These are phyloP conservation scores for Omphaloscelis lunosa DNA, from an alignment of 2,888 invertebrate genomes.

Conservation along the genomic window DNA sequence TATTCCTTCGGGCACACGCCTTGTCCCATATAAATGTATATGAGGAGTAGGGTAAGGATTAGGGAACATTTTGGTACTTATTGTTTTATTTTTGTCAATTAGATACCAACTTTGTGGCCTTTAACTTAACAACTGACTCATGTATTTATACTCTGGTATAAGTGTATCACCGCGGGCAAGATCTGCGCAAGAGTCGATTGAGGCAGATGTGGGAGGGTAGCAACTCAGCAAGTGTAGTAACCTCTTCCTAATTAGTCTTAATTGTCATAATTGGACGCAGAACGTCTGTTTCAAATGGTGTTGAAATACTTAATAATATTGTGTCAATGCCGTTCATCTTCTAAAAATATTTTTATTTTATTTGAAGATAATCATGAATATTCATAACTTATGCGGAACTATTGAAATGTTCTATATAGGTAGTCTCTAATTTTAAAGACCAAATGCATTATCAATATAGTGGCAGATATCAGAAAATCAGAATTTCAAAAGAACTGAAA, in stretches of 20 bases:
- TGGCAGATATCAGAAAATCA: background rate
- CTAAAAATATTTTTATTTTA: too few relatives aligned
- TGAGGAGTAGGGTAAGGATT: background rate
- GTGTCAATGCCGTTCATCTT: background rate
- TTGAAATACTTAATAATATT: slow-evolving; percentile 19
- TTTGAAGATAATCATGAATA: too few relatives aligned
- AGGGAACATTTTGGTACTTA: background rate
- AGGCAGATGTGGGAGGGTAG: slow-evolving; percentile 22
- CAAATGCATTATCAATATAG: too few relatives aligned
- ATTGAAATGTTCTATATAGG: too few relatives aligned
- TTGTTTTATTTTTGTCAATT: background rate
- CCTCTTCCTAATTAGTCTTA: slow-evolving; percentile 41
- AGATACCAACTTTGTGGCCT: background rate
- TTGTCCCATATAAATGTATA: background rate
- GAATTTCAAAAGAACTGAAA: background rate
- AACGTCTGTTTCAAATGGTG: slow-evolving; percentile 32
- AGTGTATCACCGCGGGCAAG: slow-evolving; percentile 4
- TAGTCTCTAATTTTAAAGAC: too few relatives aligned
- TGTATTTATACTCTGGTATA: background rate
- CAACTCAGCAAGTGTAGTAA: slow-evolving; percentile 14
- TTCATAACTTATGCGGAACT: too few relatives aligned
- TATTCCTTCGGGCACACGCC: background rate
- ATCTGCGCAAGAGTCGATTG: slow-evolving; percentile 20
- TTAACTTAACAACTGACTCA: background rate
- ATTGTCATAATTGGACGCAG: slow-evolving; percentile 39